Base-by-base conservation (phyloP, 1,140 invertebrate genomes). In the Psix sp. region DNA sequence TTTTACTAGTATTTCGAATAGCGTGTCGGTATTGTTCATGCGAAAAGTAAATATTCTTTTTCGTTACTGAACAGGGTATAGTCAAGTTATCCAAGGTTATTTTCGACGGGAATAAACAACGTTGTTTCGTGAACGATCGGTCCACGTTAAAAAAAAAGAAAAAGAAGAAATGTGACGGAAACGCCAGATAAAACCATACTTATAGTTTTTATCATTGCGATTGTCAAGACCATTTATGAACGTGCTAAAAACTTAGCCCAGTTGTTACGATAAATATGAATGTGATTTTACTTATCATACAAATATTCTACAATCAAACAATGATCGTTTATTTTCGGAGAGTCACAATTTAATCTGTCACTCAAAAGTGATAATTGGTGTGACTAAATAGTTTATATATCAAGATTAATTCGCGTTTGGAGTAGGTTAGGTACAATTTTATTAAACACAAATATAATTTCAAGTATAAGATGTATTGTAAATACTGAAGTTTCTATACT, bases 1-100 rank as follows among this genome's bases (percentile, higher is more conserved):
- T 78, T 78, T 82, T 74, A 77, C 71, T 72, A 76, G 75, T 77
- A 76, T 77, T 76, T 72, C 76, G 21, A 74, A 74, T 60, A 39
- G 46, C 76, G 51, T 45, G 60, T 42, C 56, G 48, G 40, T 46
- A 48, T 65, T 54, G 74, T 71, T 67, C 65, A 71, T 57, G 66
- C 49, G 54, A 63, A 78, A 76, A 74, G 56, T 71, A 78, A 78
- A 78, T 78, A 74, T 70, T 63, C 57, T 70, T 73, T 65, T 54
- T 45, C 60, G 66, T 59, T 51, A 60, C 42, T 40, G 38, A 39
- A 17, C 13, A 43, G 11, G 54, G 17, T 36, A 49, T 40, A 49
- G 54, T 62, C 43, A 68, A 74, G 57, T 59, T 59, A 63, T 68
- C 63, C 45, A 36, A 54, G 63, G 72, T 65, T 74, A 68, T 74